Conservation (phyloP, 2,888 invertebrate genomes). For the Schrankia costaestrigalis region DNA sequence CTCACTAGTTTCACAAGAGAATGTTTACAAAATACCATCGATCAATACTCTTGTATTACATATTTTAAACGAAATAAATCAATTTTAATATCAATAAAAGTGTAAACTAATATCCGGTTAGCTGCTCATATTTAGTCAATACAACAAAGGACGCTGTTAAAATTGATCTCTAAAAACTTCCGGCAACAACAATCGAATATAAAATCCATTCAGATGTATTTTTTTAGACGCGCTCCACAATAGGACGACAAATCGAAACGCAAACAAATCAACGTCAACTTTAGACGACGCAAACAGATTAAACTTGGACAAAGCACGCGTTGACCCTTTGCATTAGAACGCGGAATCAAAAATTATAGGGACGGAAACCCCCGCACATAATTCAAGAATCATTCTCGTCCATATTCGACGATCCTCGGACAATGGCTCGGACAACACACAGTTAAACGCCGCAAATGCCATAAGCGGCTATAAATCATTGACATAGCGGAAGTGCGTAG, state of each 20-base stretch:
- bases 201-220: conserved; percentile 26
- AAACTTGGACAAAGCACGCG: conserved; percentile 46
- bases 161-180: conserved; percentile 29
- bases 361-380: conserved; percentile 58
- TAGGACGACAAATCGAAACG: conserved; percentile 33
- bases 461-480: conserved; percentile 74
- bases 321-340: conserved; percentile 61
- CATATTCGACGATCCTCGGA: conserved; percentile 65
- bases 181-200: conserved; percentile 23
- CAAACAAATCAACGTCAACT: conserved; percentile 49
- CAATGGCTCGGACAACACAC: conserved; percentile 73
- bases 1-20: neutral
- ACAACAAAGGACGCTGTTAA: conserved; percentile 24
- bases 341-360: conserved; percentile 65
- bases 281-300: conserved; percentile 50
- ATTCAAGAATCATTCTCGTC: conserved; percentile 68
- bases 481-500: conserved; percentile 77
- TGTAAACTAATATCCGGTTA: conserved; percentile 20
- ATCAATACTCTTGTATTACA: too few species aligned
- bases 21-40: neutral
- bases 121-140: conserved; percentile 12
- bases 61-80: too few species aligned
- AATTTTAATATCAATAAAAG: neutral
- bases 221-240: conserved; percentile 33
- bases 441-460: conserved; percentile 70